Evolutionary conservation across 2,888 invertebrate species (phyloP).

Genomic region (Aspidiotus rigidus): DNA sequence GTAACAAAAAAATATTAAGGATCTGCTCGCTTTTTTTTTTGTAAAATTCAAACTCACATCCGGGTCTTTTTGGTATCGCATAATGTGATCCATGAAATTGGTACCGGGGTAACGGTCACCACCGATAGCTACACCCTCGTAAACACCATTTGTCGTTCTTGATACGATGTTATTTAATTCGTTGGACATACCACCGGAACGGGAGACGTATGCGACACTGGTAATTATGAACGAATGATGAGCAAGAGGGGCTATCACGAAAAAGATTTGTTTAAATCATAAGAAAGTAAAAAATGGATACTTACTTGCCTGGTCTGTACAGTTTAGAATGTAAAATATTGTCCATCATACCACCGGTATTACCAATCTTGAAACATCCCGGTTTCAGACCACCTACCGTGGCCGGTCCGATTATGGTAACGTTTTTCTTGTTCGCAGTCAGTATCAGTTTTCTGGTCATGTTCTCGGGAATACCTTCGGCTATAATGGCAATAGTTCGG

Average conservation of each 20-base stretch:
- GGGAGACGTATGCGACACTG: constrained; percentile 89
- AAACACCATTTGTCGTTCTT: constrained; percentile 92
- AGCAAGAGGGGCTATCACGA: not conserved
- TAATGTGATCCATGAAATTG: constrained; percentile 93
- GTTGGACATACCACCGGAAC: constrained; percentile 97
- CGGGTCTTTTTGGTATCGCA: constrained; percentile 62
- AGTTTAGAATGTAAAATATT: constrained; percentile 95
- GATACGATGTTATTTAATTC: constrained; percentile 97
- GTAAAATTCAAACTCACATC: constrained; percentile 43
- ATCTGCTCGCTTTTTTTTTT: no score
- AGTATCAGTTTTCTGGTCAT: constrained; percentile 88
- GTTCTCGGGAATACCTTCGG: constrained; percentile 98
- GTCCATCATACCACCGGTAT: constrained; percentile 99
- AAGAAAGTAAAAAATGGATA: not conserved
- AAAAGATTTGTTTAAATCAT: constrained; percentile 42
- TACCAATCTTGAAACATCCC: constrained; percentile 98
- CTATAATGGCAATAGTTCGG: constrained; percentile 93
- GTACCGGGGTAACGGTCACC: constrained; percentile 97
- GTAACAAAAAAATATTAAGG: not conserved
- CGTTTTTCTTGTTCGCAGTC: constrained; percentile 70
- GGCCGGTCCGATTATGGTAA: constrained; percentile 85
- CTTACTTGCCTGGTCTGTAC: constrained; percentile 79
- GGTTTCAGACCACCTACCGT: constrained; percentile 97
- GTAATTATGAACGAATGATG: constrained; percentile 37
- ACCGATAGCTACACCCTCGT: constrained; percentile 94